Conservation (phyloP, 2,113 vertebrate genomes). For the Leiothrix lutea region DNA sequence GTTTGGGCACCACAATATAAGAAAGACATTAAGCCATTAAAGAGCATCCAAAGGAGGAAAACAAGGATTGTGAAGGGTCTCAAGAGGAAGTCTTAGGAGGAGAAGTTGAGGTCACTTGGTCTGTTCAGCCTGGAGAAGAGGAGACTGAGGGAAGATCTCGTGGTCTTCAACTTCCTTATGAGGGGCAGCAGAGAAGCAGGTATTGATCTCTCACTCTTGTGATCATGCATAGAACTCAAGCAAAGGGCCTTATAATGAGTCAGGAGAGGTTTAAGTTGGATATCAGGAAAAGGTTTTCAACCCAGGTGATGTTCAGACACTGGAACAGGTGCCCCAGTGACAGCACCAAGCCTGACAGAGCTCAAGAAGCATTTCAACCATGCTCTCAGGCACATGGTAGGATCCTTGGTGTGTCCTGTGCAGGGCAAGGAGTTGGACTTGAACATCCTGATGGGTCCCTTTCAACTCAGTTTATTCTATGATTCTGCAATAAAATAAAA, state of each 20-base stretch:
- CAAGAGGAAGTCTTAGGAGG: accelerated
- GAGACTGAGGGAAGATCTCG: neutral
- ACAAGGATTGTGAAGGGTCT: neutral
- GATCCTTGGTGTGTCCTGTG: too few relatives aligned
- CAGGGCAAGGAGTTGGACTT: neutral
- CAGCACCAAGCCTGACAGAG: neutral
- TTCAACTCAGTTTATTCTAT: neutral
- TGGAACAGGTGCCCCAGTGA: neutral
- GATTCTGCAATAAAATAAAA: neutral
- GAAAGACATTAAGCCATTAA: neutral
- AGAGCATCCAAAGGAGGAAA: neutral
- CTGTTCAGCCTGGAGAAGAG: neutral
- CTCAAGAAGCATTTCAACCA: neutral
- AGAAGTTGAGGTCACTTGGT: neutral
- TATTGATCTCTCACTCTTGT: neutral
- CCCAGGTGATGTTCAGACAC: neutral
- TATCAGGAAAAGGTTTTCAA: neutral
- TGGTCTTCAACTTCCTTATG: neutral
- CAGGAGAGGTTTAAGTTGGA: neutral
- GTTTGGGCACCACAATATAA: neutral
- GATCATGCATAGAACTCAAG: neutral
- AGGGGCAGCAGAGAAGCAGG: neutral
- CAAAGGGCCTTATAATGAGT: neutral
- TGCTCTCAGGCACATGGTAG: neutral
- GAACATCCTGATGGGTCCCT: neutral